Conservation (phyloP, 2,113 vertebrate genomes). For the Anhinga rufa region DNA sequence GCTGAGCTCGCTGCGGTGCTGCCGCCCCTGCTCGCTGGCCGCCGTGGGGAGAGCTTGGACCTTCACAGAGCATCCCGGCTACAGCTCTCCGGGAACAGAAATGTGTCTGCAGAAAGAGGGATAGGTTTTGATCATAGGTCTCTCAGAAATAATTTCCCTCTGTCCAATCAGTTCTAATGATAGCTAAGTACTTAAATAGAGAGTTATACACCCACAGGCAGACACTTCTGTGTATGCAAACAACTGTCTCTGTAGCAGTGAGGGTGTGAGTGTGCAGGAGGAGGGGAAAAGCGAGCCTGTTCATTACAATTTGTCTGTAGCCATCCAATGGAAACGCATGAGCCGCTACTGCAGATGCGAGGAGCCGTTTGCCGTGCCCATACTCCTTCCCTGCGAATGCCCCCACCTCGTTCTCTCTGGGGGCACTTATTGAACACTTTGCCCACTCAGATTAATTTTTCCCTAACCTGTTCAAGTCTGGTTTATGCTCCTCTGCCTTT, state of each 20-base stretch:
- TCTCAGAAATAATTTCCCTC: neutral
- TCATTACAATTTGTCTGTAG: neutral
- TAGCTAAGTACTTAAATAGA: neutral
- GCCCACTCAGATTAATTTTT: neutral
- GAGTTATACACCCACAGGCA: rapidly evolving
- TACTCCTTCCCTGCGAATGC: neutral
- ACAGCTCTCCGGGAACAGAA: rapidly evolving
- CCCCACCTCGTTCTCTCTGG: neutral
- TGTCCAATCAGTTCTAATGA: neutral
- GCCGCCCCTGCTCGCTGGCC: neutral
- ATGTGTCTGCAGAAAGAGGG: neutral
- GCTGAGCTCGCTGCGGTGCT: neutral
- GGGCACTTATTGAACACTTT: neutral
- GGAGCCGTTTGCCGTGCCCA: neutral
- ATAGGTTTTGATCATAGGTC: rapidly evolving
- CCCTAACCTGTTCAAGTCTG: neutral
- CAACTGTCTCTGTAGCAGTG: neutral
- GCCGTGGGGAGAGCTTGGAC: neutral
- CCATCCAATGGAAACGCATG: neutral
- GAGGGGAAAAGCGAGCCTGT: neutral
- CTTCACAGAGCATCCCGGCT: neutral
- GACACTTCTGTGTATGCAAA: neutral
- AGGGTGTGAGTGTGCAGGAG: neutral
- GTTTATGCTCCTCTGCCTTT: neutral
- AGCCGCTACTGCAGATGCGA: neutral